Conservation (phyloP, 1,140 invertebrate species). For the Hylyphantes graminicola region DNA sequence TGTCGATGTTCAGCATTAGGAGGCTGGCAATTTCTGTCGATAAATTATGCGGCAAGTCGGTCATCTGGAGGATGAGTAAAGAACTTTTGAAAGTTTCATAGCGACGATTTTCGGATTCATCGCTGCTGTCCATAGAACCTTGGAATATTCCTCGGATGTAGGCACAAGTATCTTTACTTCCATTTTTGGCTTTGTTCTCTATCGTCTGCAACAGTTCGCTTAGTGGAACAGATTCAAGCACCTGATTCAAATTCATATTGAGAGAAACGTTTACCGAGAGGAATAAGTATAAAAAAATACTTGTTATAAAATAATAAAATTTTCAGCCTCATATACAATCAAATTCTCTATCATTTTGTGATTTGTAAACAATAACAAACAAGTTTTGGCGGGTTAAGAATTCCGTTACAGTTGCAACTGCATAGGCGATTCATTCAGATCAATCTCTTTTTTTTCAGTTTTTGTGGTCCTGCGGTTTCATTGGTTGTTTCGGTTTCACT, state of each 20-base stretch:
- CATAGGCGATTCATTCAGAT: no score
- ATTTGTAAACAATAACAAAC: no score
- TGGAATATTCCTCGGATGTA: constrained; percentile 43
- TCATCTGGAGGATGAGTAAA: not conserved
- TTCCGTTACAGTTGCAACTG: no score
- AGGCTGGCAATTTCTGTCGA: constrained; percentile 25
- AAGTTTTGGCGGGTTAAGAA: no score
- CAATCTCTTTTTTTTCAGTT: no score
- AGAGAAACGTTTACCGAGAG: not conserved
- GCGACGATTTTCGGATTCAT: constrained; percentile 24
- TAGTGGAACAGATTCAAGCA: constrained; percentile 20
- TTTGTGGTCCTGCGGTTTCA: no score
- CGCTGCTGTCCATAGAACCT: constrained; percentile 18
- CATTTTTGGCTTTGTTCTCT: constrained; percentile 21
- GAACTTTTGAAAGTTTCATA: constrained; percentile 46
- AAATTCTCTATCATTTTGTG: no score
- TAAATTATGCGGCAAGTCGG: not conserved
- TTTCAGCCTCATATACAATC: no score
- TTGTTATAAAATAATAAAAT: no score
- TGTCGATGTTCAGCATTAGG: constrained; percentile 26
- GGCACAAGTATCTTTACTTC: constrained; percentile 28
- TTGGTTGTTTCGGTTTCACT: no score
- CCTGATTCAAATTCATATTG: constrained; percentile 23
- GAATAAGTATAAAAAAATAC: not conserved
- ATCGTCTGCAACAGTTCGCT: constrained; percentile 27